phyloP scores from a whole-genome alignment of 2,888 invertebrate genomes.

The Phortica magna region DNA sequence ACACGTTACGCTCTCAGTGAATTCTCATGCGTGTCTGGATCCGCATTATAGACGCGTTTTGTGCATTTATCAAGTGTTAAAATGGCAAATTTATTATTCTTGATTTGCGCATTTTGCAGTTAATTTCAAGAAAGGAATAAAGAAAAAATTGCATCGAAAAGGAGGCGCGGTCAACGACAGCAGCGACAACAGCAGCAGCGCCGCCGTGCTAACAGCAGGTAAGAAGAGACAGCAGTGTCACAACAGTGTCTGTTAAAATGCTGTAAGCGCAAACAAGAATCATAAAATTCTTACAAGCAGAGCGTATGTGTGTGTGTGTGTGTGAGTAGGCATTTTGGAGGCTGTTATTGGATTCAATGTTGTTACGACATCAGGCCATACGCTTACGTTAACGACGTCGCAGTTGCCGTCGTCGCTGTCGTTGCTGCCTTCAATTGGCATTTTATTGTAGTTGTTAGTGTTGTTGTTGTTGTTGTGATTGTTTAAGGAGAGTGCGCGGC shows the following conservation, averaged over 20 bases:
- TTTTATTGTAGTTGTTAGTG: neutral
- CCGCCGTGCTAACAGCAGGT: neutral
- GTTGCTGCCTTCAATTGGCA: neutral
- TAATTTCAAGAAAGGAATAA: neutral
- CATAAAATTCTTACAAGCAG: slow-evolving; percentile 3
- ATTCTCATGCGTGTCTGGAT: neutral
- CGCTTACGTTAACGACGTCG: slow-evolving; percentile 37
- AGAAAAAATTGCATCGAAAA: neutral
- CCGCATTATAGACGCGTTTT: neutral
- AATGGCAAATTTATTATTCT: neutral
- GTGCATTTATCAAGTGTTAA: neutral
- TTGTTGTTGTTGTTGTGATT: neutral
- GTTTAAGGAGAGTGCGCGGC: slow-evolving; percentile 37
- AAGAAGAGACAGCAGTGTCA: slow-evolving; percentile 12
- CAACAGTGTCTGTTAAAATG: neutral
- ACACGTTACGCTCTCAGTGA: slow-evolving; percentile 57
- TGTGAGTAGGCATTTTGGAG: slow-evolving; percentile 59
- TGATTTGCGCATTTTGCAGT: neutral
- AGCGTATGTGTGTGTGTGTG: slow-evolving; percentile 56
- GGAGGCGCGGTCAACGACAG: slow-evolving; percentile 11
- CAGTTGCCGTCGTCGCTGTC: slow-evolving; percentile 24
- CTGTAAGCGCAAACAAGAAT: neutral
- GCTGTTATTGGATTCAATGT: slow-evolving; percentile 18
- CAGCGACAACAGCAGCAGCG: neutral
- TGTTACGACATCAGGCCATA: slow-evolving; percentile 68